Base-by-base conservation (phyloP, 2,888 invertebrate species). In the Heliconius aoede region DNA sequence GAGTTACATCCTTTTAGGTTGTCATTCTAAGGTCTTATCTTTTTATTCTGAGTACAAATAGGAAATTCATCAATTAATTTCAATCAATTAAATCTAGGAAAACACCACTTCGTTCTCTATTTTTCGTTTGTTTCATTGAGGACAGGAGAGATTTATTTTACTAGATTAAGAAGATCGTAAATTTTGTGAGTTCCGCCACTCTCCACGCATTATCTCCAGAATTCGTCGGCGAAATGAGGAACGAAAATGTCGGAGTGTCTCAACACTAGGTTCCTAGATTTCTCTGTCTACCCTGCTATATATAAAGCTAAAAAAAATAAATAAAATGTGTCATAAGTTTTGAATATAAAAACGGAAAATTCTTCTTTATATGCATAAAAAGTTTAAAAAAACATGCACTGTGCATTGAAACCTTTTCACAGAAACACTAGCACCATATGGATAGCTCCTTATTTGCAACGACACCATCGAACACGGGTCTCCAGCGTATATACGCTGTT, bases 401-500 rank as follows among this genome's bases (percentile, higher is more conserved):
- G 32, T 24, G 9, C 67, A 18, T 36, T 58, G n/a, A 69, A 55
- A 55, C 60, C 40, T 40, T 72, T 61, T 21, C 18, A 18, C 5
- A 21, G 26, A 36, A 24, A 36, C 60, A 60, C 7, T 40, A 61
- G 58, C 32, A 21, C 72, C 58, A 24, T 72, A 61, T 60, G 60
- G 32, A 8, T 26, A 21, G 24, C 15, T 61, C 60, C 18, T 21
- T 36, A 40, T 18, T 60, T 13, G 9, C 24, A 11, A 61, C 36
- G 21, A 40, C 58, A 72, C 32, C 60, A 28, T 40, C 36, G 36
- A 18, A 65, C 65, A 40, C 28, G 26, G 24, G 72, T 26, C 61
- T 61, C 72, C 21, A 72, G 60, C 11, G 72, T 72, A 61, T 72
- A 72, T 61, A n/a, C n/a, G n/a, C n/a, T 72, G 40, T 72, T 72